Conservation (phyloP, 2,113 vertebrate genomes). For the Notarius lentiginosus region DNA sequence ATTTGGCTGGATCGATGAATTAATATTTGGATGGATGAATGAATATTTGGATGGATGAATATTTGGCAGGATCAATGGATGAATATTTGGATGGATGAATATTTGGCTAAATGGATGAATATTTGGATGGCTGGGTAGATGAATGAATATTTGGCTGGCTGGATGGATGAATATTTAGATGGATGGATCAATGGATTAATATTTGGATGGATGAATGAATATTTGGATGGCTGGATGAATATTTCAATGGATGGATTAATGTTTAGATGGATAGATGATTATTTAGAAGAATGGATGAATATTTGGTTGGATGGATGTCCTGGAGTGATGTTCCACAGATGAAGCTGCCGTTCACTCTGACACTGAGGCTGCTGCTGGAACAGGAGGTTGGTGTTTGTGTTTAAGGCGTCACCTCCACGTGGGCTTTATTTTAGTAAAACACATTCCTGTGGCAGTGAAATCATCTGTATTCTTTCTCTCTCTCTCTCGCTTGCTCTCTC, state of each 20-base stretch:
- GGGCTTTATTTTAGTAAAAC: conserved; percentile 8
- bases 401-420: neutral
- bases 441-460: conserved; percentile 4
- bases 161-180: neutral
- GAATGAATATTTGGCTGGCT: neutral
- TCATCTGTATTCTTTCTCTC: neutral
- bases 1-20: too few relatives aligned
- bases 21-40: neutral
- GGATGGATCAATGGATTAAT: too few relatives aligned
- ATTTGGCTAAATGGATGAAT: too few relatives aligned
- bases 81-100: neutral
- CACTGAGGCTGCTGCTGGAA: neutral
- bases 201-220: neutral
- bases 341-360: neutral
- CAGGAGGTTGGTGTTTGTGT: neutral
- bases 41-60: neutral
- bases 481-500: neutral
- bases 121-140: neutral
- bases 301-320: neutral
- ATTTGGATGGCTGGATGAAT: neutral
- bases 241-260: too few relatives aligned
- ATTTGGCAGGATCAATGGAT: neutral
- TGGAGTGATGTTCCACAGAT: neutral
- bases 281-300: too few relatives aligned
- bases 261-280: too few relatives aligned